A percentile compares a stretch with the other conserved stretches of the same genome.
Conservation (phyloP, 2,797 vertebrate species). For the Labeo calbasu region DNA sequence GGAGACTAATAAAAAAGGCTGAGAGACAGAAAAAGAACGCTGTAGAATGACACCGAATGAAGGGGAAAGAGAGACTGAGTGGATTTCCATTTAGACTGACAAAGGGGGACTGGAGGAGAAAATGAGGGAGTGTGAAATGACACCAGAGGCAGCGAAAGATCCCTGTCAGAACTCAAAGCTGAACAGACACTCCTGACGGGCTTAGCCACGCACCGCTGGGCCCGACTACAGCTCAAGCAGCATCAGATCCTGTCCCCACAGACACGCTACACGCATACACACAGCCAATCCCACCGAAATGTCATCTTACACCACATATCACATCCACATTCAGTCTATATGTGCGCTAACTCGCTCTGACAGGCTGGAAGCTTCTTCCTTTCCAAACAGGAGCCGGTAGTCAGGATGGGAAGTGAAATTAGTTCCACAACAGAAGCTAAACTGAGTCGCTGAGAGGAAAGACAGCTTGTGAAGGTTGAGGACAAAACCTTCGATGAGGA, state of each 20-base stretch:
- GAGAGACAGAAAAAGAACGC: not conserved
- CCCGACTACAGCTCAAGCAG: conserved; percentile 47
- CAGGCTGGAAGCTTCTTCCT: conserved; percentile 21
- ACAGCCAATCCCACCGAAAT: conserved; percentile 28
- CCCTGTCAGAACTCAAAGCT: conserved; percentile 54
- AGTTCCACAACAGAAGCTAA: conserved; percentile 16
- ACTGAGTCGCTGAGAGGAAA: not conserved
- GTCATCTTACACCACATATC: conserved; percentile 21
- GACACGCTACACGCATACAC: conserved; percentile 32
- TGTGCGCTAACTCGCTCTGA: conserved; percentile 31
- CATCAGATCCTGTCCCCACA: conserved; percentile 38
- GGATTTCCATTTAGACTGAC: conserved; percentile 21
- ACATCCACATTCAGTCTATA: conserved; percentile 42
- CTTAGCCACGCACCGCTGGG: conserved; percentile 48
- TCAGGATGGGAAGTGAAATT: not conserved
- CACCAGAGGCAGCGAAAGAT: conserved; percentile 35
- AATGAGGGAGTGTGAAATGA: conserved; percentile 24
- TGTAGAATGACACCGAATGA: conserved; percentile 17
- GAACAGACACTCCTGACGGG: conserved; percentile 47
- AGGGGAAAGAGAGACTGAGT: conserved; percentile 13
- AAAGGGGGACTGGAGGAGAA: not conserved
- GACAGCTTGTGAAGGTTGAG: not conserved
- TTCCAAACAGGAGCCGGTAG: conserved; percentile 17
- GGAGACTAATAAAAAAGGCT: conserved; percentile 32
- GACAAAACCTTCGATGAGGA: not conserved